Base-by-base conservation (phyloP, 2,888 invertebrate genomes). In the Antheraea assamensis region DNA sequence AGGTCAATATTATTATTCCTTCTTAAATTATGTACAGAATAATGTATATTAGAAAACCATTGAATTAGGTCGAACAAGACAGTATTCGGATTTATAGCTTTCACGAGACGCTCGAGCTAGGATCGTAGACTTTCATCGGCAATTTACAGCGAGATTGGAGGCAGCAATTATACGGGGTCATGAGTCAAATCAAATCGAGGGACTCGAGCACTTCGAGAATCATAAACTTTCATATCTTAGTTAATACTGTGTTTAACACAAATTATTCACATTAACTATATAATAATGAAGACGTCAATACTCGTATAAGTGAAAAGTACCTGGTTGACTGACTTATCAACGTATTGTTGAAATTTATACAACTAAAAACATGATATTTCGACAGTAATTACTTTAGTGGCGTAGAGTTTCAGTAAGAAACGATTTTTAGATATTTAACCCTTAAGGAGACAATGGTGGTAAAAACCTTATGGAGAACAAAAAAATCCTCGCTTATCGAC, bases 41-140 rank as follows among this genome's bases (percentile, higher is more conserved):
- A 64, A 64, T 64, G 61, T 64, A 17, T 64, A 74, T 74, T 77
- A 78, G 77, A 83, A 83, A 82, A 78, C 76, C 71, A 76, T 66
- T 82, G 79, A 86, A 87, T 85, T 85, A 78, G 85, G 87, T 87
- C 85, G 82, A 84, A 81, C 82, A 83, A 83, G 79, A 79, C 80
- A 81, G 76, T 78, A 74, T 74, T 74, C 72, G 77, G 80, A 81
- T 81, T 83, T 81, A 82, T 81, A 79, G 76, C 79, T 76, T 76
- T 75, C 72, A 52, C 79, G 72, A 75, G 73, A 58, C 70, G 73
- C 31, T 19, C 42, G 72, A 73, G 72, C 75, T 77, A 75, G 75
- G 76, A 55, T 70, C 73, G 27, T 70, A 47, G 47, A 73, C 73
- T 73, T 73, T 78, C 82, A 80, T 83, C 77, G 72, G 77, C 75